phyloP scores from a whole-genome alignment of 2,113 vertebrate species.

The Falcunculus frontatus region DNA sequence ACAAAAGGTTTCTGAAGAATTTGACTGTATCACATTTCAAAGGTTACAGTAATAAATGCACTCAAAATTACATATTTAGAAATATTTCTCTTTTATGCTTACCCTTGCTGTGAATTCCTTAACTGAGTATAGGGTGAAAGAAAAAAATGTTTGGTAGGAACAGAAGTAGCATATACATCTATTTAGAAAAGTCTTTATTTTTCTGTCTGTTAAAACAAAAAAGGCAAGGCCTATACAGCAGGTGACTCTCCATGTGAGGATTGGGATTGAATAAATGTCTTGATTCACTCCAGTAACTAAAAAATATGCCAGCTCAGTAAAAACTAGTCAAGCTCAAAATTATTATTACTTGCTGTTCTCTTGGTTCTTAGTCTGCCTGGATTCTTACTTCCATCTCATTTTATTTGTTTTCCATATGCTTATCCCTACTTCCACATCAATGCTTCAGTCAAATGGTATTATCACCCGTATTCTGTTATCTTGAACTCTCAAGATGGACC shows the following conservation, averaged over 20 bases:
- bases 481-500: background rate
- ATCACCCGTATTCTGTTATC: background rate
- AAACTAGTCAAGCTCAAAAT: background rate
- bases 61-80: background rate
- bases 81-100: background rate
- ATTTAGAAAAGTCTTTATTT: background rate
- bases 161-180: background rate
- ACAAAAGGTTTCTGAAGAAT: background rate
- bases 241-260: background rate
- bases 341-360: background rate
- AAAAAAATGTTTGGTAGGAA: background rate
- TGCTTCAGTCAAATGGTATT: background rate
- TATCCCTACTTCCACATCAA: background rate
- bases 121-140: background rate
- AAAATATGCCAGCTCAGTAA: background rate
- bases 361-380: background rate
- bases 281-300: background rate
- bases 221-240: background rate
- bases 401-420: background rate
- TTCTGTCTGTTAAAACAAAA: background rate
- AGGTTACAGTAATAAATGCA: background rate
- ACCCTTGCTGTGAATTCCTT: background rate
- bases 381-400: background rate
- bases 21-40: background rate
- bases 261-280: background rate